Percentiles rank a stretch among this genome's conserved stretches.
Conservation (phyloP, 1,140 invertebrate genomes). For the Drosophila bocki region DNA sequence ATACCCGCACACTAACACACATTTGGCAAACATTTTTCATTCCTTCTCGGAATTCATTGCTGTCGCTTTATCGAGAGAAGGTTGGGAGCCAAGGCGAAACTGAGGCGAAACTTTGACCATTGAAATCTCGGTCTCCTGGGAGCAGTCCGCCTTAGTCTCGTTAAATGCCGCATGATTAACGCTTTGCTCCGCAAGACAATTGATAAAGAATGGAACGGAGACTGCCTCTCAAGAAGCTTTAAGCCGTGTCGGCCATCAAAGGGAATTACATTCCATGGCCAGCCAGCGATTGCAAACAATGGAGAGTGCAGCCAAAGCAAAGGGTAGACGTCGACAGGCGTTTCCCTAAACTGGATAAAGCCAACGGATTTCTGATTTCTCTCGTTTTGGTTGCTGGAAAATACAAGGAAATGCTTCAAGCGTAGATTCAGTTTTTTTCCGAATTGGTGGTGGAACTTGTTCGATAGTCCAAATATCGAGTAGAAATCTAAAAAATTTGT, state of each 20-base stretch:
- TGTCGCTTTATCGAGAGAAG: conserved; percentile 51
- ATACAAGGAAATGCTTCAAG: background rate
- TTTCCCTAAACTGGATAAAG: background rate
- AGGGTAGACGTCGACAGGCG: conserved; percentile 1
- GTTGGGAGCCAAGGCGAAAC: conserved; percentile 7
- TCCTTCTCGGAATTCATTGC: conserved; percentile 55
- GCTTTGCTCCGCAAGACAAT: conserved; percentile 75
- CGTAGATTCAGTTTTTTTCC: background rate
- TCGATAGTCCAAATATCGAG: too few species aligned
- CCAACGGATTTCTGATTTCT: background rate
- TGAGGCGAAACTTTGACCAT: conserved; percentile 67
- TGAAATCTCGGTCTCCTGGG: conserved; percentile 73
- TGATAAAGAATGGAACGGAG: conserved; percentile 63
- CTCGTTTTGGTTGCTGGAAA: background rate
- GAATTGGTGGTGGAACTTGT: too few species aligned
- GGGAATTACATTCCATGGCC: conserved; percentile 38
- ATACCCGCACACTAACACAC: conserved; percentile 22
- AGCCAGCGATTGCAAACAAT: conserved; percentile 37
- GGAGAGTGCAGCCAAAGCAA: conserved; percentile 36
- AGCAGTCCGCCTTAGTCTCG: conserved; percentile 59
- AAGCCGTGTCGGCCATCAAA: conserved; percentile 44
- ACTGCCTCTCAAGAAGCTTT: conserved; percentile 32
- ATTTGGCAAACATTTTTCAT: conserved; percentile 66
- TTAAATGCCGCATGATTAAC: conserved; percentile 82
- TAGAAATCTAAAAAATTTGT: too few species aligned